Percentiles rank a stretch among this genome's conserved stretches.
phyloP scores from a whole-genome alignment of 1,140 invertebrate species.

The Solenopsis invicta region DNA sequence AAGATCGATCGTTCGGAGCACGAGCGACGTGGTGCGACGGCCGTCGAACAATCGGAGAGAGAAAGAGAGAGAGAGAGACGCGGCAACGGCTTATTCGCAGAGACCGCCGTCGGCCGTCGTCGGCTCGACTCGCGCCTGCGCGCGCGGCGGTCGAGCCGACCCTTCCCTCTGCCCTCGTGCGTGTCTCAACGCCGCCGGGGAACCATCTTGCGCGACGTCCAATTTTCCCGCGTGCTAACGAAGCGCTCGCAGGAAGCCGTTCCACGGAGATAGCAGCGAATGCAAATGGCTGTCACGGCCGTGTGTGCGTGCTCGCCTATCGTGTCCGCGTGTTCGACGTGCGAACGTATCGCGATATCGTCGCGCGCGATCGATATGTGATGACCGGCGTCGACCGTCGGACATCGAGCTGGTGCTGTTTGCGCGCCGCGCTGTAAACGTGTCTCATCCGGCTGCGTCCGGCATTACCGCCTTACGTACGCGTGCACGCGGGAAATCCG shows the following conservation, averaged over 20 bases:
- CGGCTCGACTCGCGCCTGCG: no score
- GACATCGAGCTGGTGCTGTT: conserved; percentile 16
- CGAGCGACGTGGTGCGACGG: no score
- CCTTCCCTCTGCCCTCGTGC: no score
- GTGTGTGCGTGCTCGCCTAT: conserved; percentile 51
- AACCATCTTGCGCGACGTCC: conserved; percentile 38
- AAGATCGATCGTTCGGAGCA: background rate
- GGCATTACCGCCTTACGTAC: background rate
- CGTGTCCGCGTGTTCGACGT: conserved; percentile 67
- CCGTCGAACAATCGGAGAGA: background rate
- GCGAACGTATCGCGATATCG: conserved; percentile 61
- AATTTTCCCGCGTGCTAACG: conserved; percentile 35
- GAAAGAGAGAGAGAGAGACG: no score
- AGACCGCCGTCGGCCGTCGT: no score
- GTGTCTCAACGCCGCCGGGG: conserved; percentile 1
- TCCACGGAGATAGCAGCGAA: conserved; percentile 40
- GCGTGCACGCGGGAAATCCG: conserved; percentile 28
- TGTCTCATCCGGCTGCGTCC: background rate
- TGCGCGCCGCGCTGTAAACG: conserved; percentile 6
- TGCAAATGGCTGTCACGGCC: conserved; percentile 79
- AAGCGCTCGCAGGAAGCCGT: conserved; percentile 21
- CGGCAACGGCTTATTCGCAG: no score
- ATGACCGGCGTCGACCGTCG: conserved; percentile 45
- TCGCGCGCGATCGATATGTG: conserved; percentile 46
- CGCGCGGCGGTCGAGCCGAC: no score